Conservation (phyloP, 2,113 vertebrate genomes). For the human (Homo sapiens) region DNA sequence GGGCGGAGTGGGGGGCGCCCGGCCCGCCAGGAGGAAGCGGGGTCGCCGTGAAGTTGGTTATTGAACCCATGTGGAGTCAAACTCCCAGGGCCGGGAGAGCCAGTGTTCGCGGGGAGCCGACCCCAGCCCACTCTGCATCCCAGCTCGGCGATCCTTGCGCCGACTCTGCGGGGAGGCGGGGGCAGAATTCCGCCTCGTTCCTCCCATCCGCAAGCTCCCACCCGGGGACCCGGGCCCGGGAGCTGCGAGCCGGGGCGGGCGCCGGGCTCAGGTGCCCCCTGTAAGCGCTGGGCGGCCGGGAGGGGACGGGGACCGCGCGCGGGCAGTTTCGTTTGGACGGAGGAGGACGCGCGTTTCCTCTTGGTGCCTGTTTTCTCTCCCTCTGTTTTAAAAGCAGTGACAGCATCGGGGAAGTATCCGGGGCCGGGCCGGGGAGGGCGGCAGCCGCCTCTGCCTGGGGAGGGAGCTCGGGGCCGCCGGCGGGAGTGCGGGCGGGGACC, state of each 20-base stretch:
- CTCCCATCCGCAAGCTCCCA: too few species aligned
- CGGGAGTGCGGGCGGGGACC: background rate
- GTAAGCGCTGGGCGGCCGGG: background rate
- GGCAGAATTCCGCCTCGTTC: background rate
- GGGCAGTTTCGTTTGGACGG: slow-evolving; percentile 22
- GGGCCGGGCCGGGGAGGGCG: slow-evolving; percentile 41
- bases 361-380: background rate
- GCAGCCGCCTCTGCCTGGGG: slow-evolving; percentile 20
- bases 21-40: background rate
- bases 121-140: background rate
- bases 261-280: background rate
- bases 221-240: background rate
- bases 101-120: background rate
- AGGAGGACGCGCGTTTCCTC: slow-evolving; percentile 37
- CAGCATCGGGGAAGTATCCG: slow-evolving; percentile 72
- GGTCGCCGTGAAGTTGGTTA: background rate
- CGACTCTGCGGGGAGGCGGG: background rate
- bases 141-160: background rate
- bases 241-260: background rate
- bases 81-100: background rate
- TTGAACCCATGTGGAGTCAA: background rate
- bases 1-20: background rate
- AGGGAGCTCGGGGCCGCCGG: background rate
- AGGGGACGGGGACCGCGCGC: background rate
- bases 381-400: slow-evolving; percentile 66